phyloP scores from a whole-genome alignment of 1,140 invertebrate species.

The Lordiphosa mommai region DNA sequence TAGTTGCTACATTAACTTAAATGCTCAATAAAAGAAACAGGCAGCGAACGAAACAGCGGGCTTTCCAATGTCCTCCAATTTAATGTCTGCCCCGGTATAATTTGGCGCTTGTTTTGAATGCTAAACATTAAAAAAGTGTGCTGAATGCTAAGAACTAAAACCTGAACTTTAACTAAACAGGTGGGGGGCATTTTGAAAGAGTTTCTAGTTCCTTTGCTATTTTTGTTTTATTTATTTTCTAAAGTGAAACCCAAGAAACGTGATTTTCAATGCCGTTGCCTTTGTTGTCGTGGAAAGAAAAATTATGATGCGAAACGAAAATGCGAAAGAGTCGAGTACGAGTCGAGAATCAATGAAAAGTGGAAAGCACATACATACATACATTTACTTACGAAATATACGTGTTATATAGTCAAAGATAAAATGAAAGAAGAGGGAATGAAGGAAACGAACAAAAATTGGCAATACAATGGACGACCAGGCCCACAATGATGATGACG shows the following conservation, averaged over 20 bases:
- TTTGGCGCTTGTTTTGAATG: constrained; percentile 53
- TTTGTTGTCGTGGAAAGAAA: constrained; percentile 47
- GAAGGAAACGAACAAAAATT: constrained; percentile 39
- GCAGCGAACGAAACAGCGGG: constrained; percentile 5
- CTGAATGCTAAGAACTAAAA: no score
- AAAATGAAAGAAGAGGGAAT: background rate
- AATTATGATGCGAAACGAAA: constrained; percentile 78
- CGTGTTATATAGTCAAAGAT: constrained; percentile 1
- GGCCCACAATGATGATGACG: constrained; percentile 44
- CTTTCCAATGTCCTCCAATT: constrained; percentile 4
- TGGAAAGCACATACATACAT: constrained; percentile 9
- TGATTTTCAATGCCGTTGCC: constrained; percentile 57
- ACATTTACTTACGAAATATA: constrained; percentile 5
- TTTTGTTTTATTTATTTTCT: constrained; percentile 9
- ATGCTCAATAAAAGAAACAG: constrained; percentile 32
- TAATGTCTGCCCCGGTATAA: constrained; percentile 10
- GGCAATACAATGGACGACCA: constrained; percentile 48
- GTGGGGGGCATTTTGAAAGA: constrained; percentile 20
- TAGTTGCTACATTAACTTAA: constrained; percentile 28
- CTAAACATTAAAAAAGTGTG: constrained; percentile 48
- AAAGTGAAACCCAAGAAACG: constrained; percentile 41
- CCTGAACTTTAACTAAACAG: background rate
- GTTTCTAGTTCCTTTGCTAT: constrained; percentile 29
- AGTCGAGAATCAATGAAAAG: constrained; percentile 57
- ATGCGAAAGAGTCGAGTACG: constrained; percentile 50